phyloP scores from a whole-genome alignment of 2,888 invertebrate genomes.

The Strigamia crassipes region DNA sequence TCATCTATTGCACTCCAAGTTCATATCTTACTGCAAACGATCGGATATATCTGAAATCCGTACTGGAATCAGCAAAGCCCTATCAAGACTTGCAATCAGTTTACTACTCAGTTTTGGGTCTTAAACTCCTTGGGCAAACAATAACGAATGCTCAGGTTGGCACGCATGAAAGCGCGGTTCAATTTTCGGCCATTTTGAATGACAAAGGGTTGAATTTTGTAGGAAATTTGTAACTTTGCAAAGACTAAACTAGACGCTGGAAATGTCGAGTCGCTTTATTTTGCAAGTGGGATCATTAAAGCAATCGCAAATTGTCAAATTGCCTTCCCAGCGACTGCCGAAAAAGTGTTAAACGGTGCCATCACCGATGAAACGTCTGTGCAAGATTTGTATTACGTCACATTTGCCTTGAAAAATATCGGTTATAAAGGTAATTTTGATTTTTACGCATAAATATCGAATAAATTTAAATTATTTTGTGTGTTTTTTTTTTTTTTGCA shows the following conservation, averaged over 20 bases:
- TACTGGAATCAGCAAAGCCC: constrained; percentile 58
- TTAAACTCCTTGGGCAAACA: constrained; percentile 68
- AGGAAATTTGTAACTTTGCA: constrained; percentile 54
- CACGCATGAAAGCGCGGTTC: neutral
- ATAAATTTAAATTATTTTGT: constrained; percentile 27
- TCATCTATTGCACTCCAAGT: constrained; percentile 50
- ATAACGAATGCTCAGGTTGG: constrained; percentile 61
- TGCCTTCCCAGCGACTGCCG: constrained; percentile 62
- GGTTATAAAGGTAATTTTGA: constrained; percentile 63
- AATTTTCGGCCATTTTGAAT: neutral
- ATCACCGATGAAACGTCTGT: constrained; percentile 70
- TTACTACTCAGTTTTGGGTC: constrained; percentile 76
- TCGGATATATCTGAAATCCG: constrained; percentile 56
- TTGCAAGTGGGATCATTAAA: constrained; percentile 69
- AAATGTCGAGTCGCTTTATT: constrained; percentile 64
- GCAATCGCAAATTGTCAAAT: constrained; percentile 66
- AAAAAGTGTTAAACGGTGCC: constrained; percentile 64
- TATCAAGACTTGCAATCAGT: constrained; percentile 61
- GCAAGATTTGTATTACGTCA: constrained; percentile 74
- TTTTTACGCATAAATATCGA: no score
- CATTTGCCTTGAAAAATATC: constrained; percentile 70
- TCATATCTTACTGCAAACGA: constrained; percentile 58
- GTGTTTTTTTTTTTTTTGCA: constrained; percentile 48
- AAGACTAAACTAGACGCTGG: constrained; percentile 57
- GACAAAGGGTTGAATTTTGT: constrained; percentile 4